Evolutionary conservation across 2,797 vertebrate species (phyloP), one percentile per base, ranked within the genome.

Genomic region (Paramormyrops hopkinsi): DNA sequence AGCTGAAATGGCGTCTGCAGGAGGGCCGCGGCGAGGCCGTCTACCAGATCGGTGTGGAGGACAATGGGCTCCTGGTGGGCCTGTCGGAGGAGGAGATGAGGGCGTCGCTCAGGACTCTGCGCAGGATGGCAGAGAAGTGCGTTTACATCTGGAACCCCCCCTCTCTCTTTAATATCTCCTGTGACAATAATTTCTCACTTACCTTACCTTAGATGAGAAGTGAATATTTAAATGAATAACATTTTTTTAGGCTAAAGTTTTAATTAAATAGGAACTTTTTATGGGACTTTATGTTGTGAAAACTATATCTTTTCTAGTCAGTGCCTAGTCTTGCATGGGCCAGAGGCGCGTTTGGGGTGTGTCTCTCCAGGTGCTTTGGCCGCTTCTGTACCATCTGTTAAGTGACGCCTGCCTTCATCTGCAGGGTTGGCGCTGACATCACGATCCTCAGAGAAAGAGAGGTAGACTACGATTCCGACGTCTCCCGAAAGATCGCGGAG

Each of bases 1-100:
- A 99, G 93, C 99, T 99, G 98, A 99, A 99, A 95, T 99, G 98
- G 98, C 94, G 98, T 1, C 96, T 99, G 2, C 98, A 99, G 93
- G 98, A 99, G 92, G 98, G 98, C 89, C 96, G 97, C 0, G 98
- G 98, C 0, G 98, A 99, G 95, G 98, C 98, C 0, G 98, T 99
- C 90, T 99, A 99, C 94, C 98, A 99, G 94, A 99, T 99, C 2
- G 98, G 98, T 0, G 98, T 99, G 6, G 98, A 99, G 94, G 98
- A 99, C 93, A 99, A 99, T 0, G 98, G 98, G 89, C 96, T 99
- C 94, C 95, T 99, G 91, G 98, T 98, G 92, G 98, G 98, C 87
- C 96, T 99, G 87, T 96, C 98, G 0, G 98, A 99, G 92, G 97
- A 98, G 73, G 98, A 99, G 91, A 98, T 99, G 98, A 96, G 95